phyloP scores from a whole-genome alignment of 2,888 invertebrate species.

The Platypus cylindrus region DNA sequence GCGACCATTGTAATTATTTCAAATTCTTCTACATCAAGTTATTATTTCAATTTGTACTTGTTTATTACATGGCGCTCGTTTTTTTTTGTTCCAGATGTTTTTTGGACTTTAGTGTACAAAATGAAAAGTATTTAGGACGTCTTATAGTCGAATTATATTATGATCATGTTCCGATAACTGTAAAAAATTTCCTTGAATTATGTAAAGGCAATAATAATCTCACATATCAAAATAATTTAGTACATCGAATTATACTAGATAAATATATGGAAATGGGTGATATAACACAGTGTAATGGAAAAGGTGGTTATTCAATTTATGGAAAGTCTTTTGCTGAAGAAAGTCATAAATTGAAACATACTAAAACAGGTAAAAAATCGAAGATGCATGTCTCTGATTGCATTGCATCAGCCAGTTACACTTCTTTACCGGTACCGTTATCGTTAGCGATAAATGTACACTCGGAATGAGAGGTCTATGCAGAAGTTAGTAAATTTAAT shows the following conservation, averaged over 20 bases:
- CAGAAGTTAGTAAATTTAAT: no score
- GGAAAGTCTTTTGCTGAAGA: constrained; percentile 36
- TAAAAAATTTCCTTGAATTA: constrained; percentile 32
- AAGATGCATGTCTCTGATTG: background rate
- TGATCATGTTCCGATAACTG: constrained; percentile 33
- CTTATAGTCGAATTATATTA: constrained; percentile 32
- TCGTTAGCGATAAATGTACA: no score
- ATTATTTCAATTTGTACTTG: constrained; percentile 1
- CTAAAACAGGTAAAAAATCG: constrained; percentile 35
- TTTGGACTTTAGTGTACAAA: constrained; percentile 30
- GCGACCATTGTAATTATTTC: constrained; percentile 17
- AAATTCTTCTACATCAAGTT: background rate
- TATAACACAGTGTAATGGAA: constrained; percentile 38
- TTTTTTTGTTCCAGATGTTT: constrained; percentile 29
- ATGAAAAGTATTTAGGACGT: constrained; percentile 28
- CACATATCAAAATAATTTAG: constrained; percentile 29
- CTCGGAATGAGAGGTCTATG: background rate
- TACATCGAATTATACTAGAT: constrained; percentile 38
- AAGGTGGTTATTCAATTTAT: constrained; percentile 39
- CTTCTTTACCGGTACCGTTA: no score
- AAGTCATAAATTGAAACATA: constrained; percentile 35
- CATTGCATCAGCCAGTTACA: no score
- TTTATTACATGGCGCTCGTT: no score
- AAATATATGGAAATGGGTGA: constrained; percentile 43
- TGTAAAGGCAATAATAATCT: constrained; percentile 24